A percentile compares a stretch with the other conserved stretches of the same genome.
Evolutionary conservation across 2,797 vertebrate genomes (phyloP).

Genomic region (Myotis planiceps): DNA sequence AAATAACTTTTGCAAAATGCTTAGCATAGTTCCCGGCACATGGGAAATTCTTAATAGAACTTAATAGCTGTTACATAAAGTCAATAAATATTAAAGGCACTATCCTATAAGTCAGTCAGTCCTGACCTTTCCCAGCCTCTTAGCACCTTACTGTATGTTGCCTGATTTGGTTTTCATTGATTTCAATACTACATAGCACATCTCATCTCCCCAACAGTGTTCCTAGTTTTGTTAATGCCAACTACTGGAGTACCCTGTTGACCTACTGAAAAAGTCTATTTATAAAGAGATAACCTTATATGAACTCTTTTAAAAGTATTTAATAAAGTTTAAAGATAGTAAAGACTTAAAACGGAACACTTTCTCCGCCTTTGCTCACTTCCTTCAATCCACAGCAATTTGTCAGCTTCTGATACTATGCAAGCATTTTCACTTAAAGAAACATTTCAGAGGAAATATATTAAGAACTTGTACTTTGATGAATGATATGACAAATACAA

Average conservation of each 20-base stretch:
- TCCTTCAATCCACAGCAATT: not conserved
- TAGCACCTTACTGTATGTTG: not conserved
- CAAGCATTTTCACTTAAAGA: conserved; percentile 14
- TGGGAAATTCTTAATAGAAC: not conserved
- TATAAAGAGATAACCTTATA: not conserved
- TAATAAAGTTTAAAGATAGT: not conserved
- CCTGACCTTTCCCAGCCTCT: not conserved
- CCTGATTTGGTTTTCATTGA: conserved; percentile 16
- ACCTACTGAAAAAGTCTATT: not conserved
- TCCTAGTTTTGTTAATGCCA: conserved; percentile 20
- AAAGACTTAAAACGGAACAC: not conserved
- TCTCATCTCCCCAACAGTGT: not conserved
- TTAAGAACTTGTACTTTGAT: conserved; percentile 50
- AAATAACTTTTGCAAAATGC: not conserved
- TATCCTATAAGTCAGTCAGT: not conserved
- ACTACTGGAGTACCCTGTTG: not conserved
- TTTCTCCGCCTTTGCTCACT: not conserved
- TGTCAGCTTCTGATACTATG: not conserved
- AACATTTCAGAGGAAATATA: not conserved
- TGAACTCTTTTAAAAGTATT: conserved; percentile 22
- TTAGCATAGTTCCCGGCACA: not conserved
- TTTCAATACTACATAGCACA: not conserved
- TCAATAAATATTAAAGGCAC: not conserved
- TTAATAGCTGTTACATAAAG: not conserved
- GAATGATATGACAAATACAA: not conserved